Base-by-base conservation (phyloP, 2,888 invertebrate genomes). In the Neelides folsomi region DNA sequence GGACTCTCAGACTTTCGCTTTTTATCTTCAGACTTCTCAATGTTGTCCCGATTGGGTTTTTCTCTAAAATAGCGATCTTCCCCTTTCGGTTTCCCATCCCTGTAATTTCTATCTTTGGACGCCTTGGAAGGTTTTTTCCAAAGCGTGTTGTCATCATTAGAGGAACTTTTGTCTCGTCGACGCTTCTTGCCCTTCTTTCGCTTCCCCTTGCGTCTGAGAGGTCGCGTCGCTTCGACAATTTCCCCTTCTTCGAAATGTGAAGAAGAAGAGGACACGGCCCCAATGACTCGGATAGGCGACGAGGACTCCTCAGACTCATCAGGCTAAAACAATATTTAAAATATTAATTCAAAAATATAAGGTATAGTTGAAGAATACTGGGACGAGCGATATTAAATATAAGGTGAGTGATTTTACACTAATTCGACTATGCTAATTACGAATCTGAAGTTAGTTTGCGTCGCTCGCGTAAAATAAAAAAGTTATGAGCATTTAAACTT, bases 71-170 rank as follows among this genome's bases (percentile, higher is more conserved):
- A 54, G 39, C 70, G 56, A 79, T 62, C 59, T 40, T 66, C 66
- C 20, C 66, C 62, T 51, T 67, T 67, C n/a, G 65, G 83, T 7
- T 68, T 67, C 1, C 66, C 65, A 59, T 69, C 68, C 35, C 87
- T 59, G 44, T 88, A 89, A 66, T 80, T 86, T 55, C 83, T 74
- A 65, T 82, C 85, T 68, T 83, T 85, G 16, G 79, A 80, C 61
- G 74, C 82, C 68, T 83, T 85, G 42, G 83, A 82, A 10, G 84
- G 73, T 68, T 87, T 87, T 66, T 87, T 88, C 74, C 89, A 89
- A 0, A 78, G 71, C 5, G 79, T 52, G 19, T 53, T 56, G 16
- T 56, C 56, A 27, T 57, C 56, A 8, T 48, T 43, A 8, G 55
- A 59, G 12, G 57, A 54, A 46, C 49, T 40, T 41, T 55, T 77